Evolutionary conservation across 1,140 invertebrate species (phyloP), one percentile per base, ranked within the genome.

Genomic region (Bombus sylvicola): DNA sequence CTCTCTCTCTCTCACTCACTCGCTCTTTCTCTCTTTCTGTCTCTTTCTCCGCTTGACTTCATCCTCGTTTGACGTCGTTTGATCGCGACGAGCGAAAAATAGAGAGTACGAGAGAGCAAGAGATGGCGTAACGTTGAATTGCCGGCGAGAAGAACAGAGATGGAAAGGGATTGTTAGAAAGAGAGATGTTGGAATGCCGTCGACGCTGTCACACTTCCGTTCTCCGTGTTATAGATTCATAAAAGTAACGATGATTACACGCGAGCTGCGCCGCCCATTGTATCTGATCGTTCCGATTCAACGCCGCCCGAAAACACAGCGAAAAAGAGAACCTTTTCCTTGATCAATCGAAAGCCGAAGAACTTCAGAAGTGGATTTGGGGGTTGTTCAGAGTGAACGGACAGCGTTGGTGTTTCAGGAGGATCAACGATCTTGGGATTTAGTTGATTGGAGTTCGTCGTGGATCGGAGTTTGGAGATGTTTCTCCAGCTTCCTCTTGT

Each of bases 161-260:
- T 13, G 76, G 47, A 10, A 18, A 28, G 53, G 18, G 10, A 62
- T 3, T n/a, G 69, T 39, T 71, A 28, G 68, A 71, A 22, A 86
- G 89, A 90, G 80, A 86, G 91, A 89, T 85, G 87, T 86, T 84
- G 88, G 89, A 88, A 92, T 87, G 91, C 88, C 88, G 82, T 78
- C 39, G 87, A 87, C 93, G 93, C 93, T 93, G 92, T 93, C 92
- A 91, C 92, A 92, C 94, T 95, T 95, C 94, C 94, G 94, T 94
- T 92, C 91, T 92, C 91, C 91, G 92, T 92, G 93, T 94, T 94
- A 94, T 93, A 94, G 94, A 93, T 94, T 94, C 94, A 94, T 95
- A 94, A 94, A 94, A 94, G 37, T 73, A 41, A 76, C 71, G 41
- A 68, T 76, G 71, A 57, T 73, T 57, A 41, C 57, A 31, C 47